Evolutionary conservation across 1,140 invertebrate species (phyloP).

Genomic region (Archegozetes longisetosus): DNA sequence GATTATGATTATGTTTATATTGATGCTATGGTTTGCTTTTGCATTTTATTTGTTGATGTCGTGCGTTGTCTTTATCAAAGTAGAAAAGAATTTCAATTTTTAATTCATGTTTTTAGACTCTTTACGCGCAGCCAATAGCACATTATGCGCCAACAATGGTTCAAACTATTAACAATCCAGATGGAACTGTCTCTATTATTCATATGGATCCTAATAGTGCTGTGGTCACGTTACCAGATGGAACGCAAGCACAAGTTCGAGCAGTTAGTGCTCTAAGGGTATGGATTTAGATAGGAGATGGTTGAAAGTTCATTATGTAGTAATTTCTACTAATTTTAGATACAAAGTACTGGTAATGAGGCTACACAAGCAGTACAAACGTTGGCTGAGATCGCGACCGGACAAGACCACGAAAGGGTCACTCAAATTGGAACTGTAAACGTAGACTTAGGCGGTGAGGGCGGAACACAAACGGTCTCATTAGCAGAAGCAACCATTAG

Average conservation of each 20-base stretch:
- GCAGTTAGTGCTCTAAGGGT: slow-evolving; percentile 60
- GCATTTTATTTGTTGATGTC: slow-evolving; percentile 1
- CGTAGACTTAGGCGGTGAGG: slow-evolving; percentile 63
- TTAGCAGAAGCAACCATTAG: slow-evolving; percentile 29
- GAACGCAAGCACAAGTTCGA: slow-evolving; percentile 84
- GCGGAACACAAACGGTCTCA: slow-evolving; percentile 23
- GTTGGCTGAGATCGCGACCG: slow-evolving; percentile 47
- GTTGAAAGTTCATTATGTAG: not conserved
- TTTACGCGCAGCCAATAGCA: slow-evolving; percentile 22
- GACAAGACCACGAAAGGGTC: slow-evolving; percentile 37
- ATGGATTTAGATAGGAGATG: slow-evolving; percentile 14
- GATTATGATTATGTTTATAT: not conserved
- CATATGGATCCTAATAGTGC: slow-evolving; percentile 80
- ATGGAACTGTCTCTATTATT: slow-evolving; percentile 88
- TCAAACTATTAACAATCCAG: slow-evolving; percentile 87
- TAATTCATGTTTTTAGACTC: slow-evolving; percentile 12
- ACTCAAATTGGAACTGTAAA: slow-evolving; percentile 24
- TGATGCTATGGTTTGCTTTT: slow-evolving; percentile 3
- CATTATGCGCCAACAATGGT: slow-evolving; percentile 78
- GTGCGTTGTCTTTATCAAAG: not conserved
- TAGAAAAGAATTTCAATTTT: not conserved
- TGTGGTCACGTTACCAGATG: slow-evolving; percentile 85
- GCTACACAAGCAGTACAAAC: slow-evolving; percentile 50
- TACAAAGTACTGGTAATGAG: slow-evolving; percentile 28
- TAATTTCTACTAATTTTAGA: slow-evolving; percentile 18